Base-by-base conservation (phyloP, 2,888 invertebrate species). In the Scaptomyza cyrtandrae region DNA sequence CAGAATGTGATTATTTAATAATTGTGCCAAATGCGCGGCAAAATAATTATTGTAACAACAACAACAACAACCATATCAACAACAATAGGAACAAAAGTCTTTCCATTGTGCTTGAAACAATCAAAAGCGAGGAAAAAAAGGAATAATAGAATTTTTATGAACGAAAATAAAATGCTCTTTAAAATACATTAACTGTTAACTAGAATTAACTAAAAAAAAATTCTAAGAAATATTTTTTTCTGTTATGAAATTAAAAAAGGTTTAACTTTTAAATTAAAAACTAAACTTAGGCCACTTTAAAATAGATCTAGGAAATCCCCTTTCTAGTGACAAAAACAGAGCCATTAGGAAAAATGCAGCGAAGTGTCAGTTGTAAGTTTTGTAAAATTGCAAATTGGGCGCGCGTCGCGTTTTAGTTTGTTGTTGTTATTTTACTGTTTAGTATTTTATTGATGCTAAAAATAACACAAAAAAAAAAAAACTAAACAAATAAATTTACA, bases 21-120 rank as follows among this genome's bases (percentile, higher is more conserved):
- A 84, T 79, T 88, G 86, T 79, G 84, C 86, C 84, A 88, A 83
- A 86, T 88, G 78, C 72, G 84, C 78, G 80, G 80, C 69, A 85
- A 79, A 73, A 85, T 73, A 83, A 81, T 86, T 70, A 64, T 72
- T 59, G 33, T 33, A 31, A 62, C 57, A 61, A 48, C 61, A 31
- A 62, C 57, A 61, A 48, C 61, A 67, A 52, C 16, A 62, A 9
- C 48, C n/a, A 48, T 19, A 71, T 56, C 52, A 61, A 19, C 19
- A 66, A 60, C 27, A 60, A 57, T 33, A 54, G 41, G 58, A 66
- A 62, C 56, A 75, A 60, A 56, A 62, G 57, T 19, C 19, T 66
- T 62, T 60, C 59, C 4, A 61, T 71, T 67, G 61, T 67, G 66
- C 57, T 71, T 64, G 61, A 69, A 80, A 78, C 71, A 74, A 86